Percentiles rank a stretch among this genome's conserved stretches.
Evolutionary conservation across 2,888 invertebrate genomes (phyloP).

Genomic region (Limnephilus marmoratus): DNA sequence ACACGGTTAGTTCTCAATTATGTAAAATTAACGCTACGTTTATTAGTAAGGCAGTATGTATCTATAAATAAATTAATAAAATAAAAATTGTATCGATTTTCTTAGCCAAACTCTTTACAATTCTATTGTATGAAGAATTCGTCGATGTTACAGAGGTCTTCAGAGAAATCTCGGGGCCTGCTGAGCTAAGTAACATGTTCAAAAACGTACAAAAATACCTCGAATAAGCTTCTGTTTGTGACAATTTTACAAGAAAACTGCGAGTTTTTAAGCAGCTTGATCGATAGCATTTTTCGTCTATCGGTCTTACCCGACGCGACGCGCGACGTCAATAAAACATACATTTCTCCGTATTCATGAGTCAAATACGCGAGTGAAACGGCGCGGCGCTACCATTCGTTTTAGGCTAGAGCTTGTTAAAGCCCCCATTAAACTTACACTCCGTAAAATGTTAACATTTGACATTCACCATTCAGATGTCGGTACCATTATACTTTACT

Average conservation of each 20-base stretch:
- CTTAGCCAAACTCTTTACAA: background rate
- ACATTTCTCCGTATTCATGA: constrained; percentile 4
- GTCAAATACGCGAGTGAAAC: constrained; percentile 11
- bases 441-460: constrained; percentile 65
- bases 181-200: background rate
- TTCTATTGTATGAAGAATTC: background rate
- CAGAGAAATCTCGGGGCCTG: no score
- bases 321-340: constrained; percentile 22
- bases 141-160: background rate
- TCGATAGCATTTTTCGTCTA: constrained; percentile 1
- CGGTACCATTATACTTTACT: constrained; percentile 58
- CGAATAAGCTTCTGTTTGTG: background rate
- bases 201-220: background rate
- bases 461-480: constrained; percentile 62
- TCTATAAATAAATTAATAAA: no score
- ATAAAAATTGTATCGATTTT: background rate
- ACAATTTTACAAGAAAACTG: background rate
- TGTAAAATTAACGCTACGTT: no score
- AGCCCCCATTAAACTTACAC: constrained; percentile 64
- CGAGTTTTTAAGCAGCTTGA: background rate
- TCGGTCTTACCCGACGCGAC: background rate
- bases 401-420: constrained; percentile 53
- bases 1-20: no score
- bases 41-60: no score
- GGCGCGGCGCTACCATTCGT: background rate